Evolutionary conservation across 2,888 invertebrate species (phyloP), one percentile per base, ranked within the genome.

Genomic region (Eilema caniola): DNA sequence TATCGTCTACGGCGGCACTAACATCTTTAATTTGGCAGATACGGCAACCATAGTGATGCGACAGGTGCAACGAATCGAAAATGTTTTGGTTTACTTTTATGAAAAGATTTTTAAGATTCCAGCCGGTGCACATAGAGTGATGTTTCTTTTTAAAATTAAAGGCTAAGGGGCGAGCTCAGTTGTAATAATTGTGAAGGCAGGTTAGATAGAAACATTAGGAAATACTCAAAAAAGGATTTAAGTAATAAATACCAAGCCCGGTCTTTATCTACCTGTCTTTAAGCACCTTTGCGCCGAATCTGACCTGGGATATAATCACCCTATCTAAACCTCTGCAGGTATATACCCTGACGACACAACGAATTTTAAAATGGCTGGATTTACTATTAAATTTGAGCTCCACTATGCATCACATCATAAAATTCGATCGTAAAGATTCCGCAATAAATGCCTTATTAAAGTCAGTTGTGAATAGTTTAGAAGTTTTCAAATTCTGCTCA

Each of bases 1-100:
- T 78, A 81, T 64, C 59, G 64, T 59, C 62, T 28, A 62, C 25
- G 60, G 41, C 16, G 62, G 71, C n/a, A 72, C 67, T 75, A 68
- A 66, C 67, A 73, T 74, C 74, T 81, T 82, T 81, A 82, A 81
- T 82, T 78, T 78, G 65, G 67, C n/a, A 71, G 72, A 74, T 74
- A 78, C 78, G 64, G 72, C 28, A 61, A 24, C 31, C 66, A 28
- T 76, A 81, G 80, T 73, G 81, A 74, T 71, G 82, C 1, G 64
- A 69, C 65, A 41, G 23, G 23, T 70, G 61, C 12, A 23, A 31
- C 14, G 11, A 28, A 66, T 57, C 16, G 25, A 10, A 31, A 56
- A 16, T 23, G 8, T 65, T 65, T 65, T 7, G n/a, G 28, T 65
- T n/a, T 56, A 31, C n/a, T 23, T 25, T 41, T 59, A 20, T 24